Conservation (phyloP, 2,797 vertebrate species). For the Enteromius radiatus region DNA sequence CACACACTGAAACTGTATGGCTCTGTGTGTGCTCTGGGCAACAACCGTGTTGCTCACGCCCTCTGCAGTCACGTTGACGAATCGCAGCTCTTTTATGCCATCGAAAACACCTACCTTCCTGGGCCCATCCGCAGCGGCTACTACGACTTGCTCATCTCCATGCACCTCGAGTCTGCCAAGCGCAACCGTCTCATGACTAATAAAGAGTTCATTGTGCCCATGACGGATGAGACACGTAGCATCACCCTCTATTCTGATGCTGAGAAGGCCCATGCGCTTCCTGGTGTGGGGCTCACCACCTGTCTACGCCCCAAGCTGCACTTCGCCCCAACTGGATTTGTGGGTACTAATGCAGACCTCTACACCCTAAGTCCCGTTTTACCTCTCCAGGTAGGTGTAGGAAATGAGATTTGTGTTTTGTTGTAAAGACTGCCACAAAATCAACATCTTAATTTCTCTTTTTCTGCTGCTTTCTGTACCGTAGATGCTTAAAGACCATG, state of each 20-base stretch:
- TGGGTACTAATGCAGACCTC: conserved; percentile 80
- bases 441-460: neutral
- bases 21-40: conserved; percentile 93
- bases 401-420: neutral
- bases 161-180: conserved; percentile 93
- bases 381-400: conserved; percentile 78
- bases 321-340: conserved; percentile 85
- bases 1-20: conserved; percentile 91
- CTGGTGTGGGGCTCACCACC: conserved; percentile 88
- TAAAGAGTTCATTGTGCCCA: conserved; percentile 93
- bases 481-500: conserved; percentile 83
- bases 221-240: conserved; percentile 84
- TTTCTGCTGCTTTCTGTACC: conserved; percentile 19
- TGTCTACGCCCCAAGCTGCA: conserved; percentile 90
- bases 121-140: conserved; percentile 90
- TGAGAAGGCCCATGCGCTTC: conserved; percentile 80
- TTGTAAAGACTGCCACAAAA: neutral
- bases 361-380: conserved; percentile 84
- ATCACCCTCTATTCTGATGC: conserved; percentile 83
- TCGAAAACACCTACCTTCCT: conserved; percentile 89
- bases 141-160: conserved; percentile 93
- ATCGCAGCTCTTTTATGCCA: conserved; percentile 90
- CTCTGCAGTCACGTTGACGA: conserved; percentile 95
- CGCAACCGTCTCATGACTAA: conserved; percentile 91
- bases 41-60: conserved; percentile 93